Percentiles rank a stretch among this genome's conserved stretches.
Conservation (phyloP, 2,797 vertebrate species). For the Netta rufina region DNA sequence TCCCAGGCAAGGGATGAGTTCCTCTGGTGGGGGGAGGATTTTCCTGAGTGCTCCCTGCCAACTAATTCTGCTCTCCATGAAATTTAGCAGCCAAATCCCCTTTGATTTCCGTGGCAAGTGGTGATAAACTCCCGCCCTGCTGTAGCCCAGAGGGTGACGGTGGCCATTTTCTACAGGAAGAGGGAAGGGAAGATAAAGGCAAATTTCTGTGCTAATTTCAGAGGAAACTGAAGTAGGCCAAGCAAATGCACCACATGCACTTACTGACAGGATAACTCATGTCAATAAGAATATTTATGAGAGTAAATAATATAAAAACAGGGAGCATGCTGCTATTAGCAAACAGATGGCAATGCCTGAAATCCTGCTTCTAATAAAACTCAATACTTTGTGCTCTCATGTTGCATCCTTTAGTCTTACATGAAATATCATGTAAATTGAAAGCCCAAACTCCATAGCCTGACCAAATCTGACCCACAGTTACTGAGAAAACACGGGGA, state of each 20-base stretch:
- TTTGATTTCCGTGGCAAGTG: not conserved
- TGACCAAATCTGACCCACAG: not conserved
- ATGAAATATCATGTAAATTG: not conserved
- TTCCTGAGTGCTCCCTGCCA: not conserved
- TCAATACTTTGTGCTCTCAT: not conserved
- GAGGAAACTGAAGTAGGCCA: not conserved
- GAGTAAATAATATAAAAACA: not conserved
- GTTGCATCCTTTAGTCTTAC: not conserved
- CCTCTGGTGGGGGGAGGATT: not conserved
- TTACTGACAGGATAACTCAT: not conserved
- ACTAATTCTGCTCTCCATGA: not conserved
- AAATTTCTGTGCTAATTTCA: not conserved
- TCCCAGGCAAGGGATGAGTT: not conserved
- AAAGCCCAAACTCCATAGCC: not conserved
- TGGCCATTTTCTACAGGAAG: not conserved
- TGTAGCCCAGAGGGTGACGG: not conserved
- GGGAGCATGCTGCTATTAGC: not conserved
- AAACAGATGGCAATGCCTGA: not conserved
- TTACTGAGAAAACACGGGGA: not conserved
- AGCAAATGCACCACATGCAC: rapidly evolving
- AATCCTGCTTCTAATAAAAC: not conserved
- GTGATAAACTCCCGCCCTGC: not conserved
- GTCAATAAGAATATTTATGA: not conserved
- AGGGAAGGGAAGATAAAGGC: not conserved
- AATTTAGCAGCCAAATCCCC: not conserved